A percentile compares a stretch with the other conserved stretches of the same genome.
Conservation (phyloP, 2,113 vertebrate genomes). For the Mormyrus lacerda region DNA sequence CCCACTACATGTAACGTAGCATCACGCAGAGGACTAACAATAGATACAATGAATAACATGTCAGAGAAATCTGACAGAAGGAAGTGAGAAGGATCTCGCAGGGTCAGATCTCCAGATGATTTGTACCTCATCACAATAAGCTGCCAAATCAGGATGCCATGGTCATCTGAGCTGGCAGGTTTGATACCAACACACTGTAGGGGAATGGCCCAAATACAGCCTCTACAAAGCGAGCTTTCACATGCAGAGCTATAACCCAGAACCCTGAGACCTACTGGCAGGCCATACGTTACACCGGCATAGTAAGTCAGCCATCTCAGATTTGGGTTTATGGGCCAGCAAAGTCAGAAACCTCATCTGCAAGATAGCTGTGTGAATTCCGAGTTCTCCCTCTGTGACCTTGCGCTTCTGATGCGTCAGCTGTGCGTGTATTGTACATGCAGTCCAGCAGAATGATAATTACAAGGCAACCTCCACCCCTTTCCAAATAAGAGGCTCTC, state of each 20-base stretch:
- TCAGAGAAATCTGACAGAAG: not conserved
- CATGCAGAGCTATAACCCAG: not conserved
- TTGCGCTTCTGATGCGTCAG: not conserved
- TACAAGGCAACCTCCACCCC: not conserved
- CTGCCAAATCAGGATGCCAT: not conserved
- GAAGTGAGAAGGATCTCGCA: not conserved
- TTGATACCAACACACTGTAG: not conserved
- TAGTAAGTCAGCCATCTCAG: not conserved
- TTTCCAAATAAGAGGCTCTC: not conserved
- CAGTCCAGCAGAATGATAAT: not conserved
- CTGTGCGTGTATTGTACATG: not conserved
- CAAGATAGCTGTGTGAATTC: not conserved
- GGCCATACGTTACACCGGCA: not conserved
- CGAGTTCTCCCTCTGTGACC: not conserved
- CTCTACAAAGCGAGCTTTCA: not conserved
- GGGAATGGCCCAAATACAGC: not conserved
- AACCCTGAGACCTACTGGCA: not conserved
- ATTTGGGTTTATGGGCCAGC: not conserved
- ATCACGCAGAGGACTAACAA: constrained; percentile 12
- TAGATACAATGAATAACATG: not conserved
- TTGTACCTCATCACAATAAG: not conserved
- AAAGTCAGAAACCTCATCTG: not conserved
- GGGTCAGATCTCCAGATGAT: not conserved
- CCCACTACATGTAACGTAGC: constrained; percentile 23
- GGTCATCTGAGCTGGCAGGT: not conserved